phyloP scores from a whole-genome alignment of 2,888 invertebrate species.

The Ypsolopha sequella region DNA sequence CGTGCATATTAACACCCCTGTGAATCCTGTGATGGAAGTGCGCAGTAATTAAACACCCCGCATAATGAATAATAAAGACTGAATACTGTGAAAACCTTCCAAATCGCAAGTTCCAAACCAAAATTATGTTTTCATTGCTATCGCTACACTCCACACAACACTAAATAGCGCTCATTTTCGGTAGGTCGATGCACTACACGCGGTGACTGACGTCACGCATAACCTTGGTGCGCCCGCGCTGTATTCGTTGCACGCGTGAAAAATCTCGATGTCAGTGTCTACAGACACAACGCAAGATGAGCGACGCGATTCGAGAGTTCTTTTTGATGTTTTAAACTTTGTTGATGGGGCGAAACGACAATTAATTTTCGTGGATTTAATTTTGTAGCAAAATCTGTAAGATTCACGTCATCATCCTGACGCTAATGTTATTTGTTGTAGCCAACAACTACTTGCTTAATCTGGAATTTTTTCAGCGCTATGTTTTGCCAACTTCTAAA shows the following conservation, averaged over 20 bases:
- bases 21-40: too few species aligned
- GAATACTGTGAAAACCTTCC: too few species aligned
- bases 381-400: neutral
- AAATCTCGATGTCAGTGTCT: constrained; percentile 25
- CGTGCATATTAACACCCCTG: too few species aligned
- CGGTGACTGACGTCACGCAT: constrained; percentile 63
- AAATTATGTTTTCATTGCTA: neutral
- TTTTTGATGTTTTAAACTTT: neutral
- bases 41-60: too few species aligned
- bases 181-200: constrained; percentile 55
- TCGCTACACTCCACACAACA: constrained; percentile 4
- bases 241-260: constrained; percentile 35
- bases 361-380: neutral
- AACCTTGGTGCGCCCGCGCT: constrained; percentile 60
- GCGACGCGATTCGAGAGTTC: neutral
- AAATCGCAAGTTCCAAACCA: too few species aligned
- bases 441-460: too few species aligned
- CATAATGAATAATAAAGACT: too few species aligned
- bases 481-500: too few species aligned
- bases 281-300: constrained; percentile 14
- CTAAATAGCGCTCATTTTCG: constrained; percentile 30
- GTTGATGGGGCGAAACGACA: neutral
- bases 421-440: too few species aligned
- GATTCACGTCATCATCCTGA: too few species aligned
- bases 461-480: too few species aligned